These are phyloP conservation scores for Carassius gibelio DNA, from an alignment of 2,113 vertebrate species.

Conservation along the genomic window DNA sequence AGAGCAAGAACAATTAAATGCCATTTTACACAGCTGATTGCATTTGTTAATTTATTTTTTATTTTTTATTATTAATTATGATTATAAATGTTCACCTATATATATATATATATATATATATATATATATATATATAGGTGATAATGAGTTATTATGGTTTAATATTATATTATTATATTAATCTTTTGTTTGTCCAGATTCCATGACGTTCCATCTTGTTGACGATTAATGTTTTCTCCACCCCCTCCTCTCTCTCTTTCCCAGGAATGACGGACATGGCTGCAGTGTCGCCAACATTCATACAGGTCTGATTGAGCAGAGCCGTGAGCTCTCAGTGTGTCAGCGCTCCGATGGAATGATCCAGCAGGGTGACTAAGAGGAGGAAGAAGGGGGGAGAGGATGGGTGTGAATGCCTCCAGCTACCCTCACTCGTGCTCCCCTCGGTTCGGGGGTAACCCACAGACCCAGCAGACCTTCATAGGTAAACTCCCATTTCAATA, in stretches of 20 bases:
- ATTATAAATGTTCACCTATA: not conserved
- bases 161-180: too few species aligned
- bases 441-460: constrained; percentile 90
- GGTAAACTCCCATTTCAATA: constrained; percentile 74
- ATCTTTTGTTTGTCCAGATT: constrained; percentile 1
- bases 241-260: constrained; percentile 28
- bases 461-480: constrained; percentile 96
- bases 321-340: constrained; percentile 59
- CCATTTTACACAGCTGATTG: not conserved
- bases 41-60: not conserved
- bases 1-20: not conserved
- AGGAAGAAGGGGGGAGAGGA: constrained; percentile 77
- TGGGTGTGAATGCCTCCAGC: constrained; percentile 99
- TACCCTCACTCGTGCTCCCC: constrained; percentile 98
- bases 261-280: constrained; percentile 83
- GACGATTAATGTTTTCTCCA: constrained; percentile 19
- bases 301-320: constrained; percentile 43
- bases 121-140: too few species aligned
- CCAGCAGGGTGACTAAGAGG: constrained; percentile 70
- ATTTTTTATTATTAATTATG: not conserved
- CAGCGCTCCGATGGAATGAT: constrained; percentile 83
- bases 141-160: too few species aligned
- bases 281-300: constrained; percentile 49
- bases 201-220: not conserved
- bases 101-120: too few species aligned